phyloP scores from a whole-genome alignment of 2,113 vertebrate species.

The Anhinga rufa region DNA sequence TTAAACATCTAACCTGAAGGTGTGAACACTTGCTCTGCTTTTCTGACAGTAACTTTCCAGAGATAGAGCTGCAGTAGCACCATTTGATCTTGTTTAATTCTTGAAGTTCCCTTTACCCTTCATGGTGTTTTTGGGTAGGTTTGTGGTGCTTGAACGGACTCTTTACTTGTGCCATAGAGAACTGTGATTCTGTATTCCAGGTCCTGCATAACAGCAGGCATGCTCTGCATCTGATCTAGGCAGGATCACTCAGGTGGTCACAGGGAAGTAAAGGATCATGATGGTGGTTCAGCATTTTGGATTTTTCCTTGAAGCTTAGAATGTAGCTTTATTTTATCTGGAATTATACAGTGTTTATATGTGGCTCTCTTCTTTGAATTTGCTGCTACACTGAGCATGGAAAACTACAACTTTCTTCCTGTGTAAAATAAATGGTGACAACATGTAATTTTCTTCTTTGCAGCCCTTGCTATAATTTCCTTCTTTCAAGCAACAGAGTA shows the following conservation, averaged over 20 bases:
- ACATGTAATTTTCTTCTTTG: slow-evolving; percentile 66
- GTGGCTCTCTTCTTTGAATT: slow-evolving; percentile 34
- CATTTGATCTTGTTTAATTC: not conserved
- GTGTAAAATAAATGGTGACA: slow-evolving; percentile 70
- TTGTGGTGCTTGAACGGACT: too few relatives aligned
- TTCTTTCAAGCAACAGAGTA: slow-evolving; percentile 55
- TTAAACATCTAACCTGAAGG: not conserved
- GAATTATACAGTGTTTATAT: slow-evolving; percentile 30
- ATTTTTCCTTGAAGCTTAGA: slow-evolving; percentile 17
- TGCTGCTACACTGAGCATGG: slow-evolving; percentile 30
- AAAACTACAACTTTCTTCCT: slow-evolving; percentile 48
- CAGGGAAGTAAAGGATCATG: slow-evolving; percentile 28
- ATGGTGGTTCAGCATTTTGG: slow-evolving; percentile 54
- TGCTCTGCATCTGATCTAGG: not conserved
- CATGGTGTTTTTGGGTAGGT: too few relatives aligned
- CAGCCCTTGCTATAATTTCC: slow-evolving; percentile 66
- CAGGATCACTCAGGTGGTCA: not conserved
- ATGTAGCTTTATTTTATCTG: slow-evolving; percentile 13
- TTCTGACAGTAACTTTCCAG: not conserved
- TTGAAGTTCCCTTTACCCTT: not conserved
- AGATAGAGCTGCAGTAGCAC: not conserved
- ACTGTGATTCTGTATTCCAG: not conserved
- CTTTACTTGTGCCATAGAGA: not conserved
- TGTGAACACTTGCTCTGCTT: not conserved
- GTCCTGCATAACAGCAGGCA: not conserved